phyloP scores from a whole-genome alignment of 2,113 vertebrate species.

The Dasyurus viverrinus region DNA sequence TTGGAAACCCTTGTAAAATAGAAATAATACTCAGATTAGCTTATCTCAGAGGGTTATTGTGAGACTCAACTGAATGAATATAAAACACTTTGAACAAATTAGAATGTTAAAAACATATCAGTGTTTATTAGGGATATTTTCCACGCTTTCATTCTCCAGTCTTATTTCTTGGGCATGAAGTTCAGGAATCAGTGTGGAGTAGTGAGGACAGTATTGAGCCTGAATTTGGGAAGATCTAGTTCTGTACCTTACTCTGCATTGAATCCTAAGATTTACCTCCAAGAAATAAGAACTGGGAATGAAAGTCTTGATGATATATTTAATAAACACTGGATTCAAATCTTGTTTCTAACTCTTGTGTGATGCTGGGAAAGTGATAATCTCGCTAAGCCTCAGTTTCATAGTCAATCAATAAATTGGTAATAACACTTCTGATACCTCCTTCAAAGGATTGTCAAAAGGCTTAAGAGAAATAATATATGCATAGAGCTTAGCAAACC shows the following conservation, averaged over 20 bases:
- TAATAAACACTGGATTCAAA: background rate
- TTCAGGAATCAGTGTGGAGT: background rate
- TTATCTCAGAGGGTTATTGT: background rate
- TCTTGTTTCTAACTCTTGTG: background rate
- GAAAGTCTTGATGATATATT: background rate
- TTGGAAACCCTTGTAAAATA: background rate
- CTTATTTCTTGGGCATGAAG: background rate
- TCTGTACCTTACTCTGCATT: background rate
- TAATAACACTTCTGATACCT: background rate
- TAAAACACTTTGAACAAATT: background rate
- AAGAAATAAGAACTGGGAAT: background rate
- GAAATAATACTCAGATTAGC: background rate
- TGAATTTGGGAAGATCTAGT: background rate
- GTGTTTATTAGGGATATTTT: background rate
- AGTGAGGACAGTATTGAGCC: background rate
- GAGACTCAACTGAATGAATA: background rate
- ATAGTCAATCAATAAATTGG: conserved; percentile 52
- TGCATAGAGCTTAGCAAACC: background rate
- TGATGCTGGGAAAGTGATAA: conserved; percentile 26
- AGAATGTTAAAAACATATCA: background rate
- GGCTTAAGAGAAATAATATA: background rate
- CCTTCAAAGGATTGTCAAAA: background rate
- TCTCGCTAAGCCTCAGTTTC: background rate
- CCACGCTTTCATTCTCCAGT: background rate
- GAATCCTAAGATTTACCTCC: background rate